Percentiles rank a stretch among this genome's conserved stretches.
Conservation (phyloP, 1,140 invertebrate genomes). For the Solen grandis region DNA sequence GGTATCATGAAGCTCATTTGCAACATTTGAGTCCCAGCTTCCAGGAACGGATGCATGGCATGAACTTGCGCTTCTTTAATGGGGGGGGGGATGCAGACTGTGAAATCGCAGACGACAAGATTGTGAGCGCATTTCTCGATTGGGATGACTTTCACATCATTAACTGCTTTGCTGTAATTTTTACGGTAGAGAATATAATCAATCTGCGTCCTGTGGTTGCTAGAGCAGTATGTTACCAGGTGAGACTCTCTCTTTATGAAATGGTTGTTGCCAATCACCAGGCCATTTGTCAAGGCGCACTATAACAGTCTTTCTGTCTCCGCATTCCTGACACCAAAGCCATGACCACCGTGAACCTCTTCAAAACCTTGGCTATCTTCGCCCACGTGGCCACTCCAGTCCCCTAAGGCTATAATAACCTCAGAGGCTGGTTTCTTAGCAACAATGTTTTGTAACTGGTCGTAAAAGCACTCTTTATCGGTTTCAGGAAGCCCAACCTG, state of each 20-base stretch:
- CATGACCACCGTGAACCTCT: conserved; percentile 8
- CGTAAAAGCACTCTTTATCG: neutral
- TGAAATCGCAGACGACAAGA: conserved; percentile 21
- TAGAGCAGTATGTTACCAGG: too few relatives aligned
- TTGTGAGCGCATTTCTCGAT: too few relatives aligned
- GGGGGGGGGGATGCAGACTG: conserved; percentile 1
- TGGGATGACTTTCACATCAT: too few relatives aligned
- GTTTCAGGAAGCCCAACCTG: neutral
- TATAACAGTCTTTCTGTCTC: conserved; percentile 14
- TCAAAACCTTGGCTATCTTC: conserved; percentile 2
- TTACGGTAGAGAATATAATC: too few relatives aligned
- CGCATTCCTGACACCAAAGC: too few relatives aligned
- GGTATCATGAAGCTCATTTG: neutral
- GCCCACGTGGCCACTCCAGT: conserved; percentile 31
- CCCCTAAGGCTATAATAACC: conserved; percentile 1
- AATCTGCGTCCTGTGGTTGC: too few relatives aligned
- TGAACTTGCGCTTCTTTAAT: conserved; percentile 21
- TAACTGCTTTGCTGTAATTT: too few relatives aligned
- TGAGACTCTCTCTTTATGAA: conserved; percentile 14
- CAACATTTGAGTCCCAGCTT: conserved; percentile 19
- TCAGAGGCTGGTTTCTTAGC: conserved; percentile 30
- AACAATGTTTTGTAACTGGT: conserved; percentile 1
- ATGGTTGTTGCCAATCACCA: conserved; percentile 16
- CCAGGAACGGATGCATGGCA: conserved; percentile 13
- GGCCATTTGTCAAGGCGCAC: conserved; percentile 12